Conservation (phyloP, 1,140 invertebrate genomes). For the Diplogasteroides magnus region DNA sequence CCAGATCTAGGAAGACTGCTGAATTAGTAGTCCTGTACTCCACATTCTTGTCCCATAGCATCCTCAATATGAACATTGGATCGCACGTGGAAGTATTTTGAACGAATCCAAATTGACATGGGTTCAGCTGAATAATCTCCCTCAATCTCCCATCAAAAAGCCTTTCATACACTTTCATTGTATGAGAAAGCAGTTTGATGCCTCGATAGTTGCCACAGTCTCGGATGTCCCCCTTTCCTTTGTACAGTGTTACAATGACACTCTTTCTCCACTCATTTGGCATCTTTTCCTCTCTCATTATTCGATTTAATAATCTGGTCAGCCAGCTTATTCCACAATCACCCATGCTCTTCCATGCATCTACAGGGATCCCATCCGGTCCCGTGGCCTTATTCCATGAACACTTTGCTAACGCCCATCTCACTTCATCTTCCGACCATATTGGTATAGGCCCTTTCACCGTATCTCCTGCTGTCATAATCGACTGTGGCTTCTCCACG, state of each 20-base stretch:
- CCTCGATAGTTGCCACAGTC: not conserved
- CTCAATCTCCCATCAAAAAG: not conserved
- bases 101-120: not conserved
- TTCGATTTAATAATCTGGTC: not conserved
- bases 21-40: not conserved
- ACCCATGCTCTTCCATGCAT: not conserved
- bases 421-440: not conserved
- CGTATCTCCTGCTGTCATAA: not conserved
- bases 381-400: not conserved
- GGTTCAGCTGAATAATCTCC: not conserved
- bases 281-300: not conserved
- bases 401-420: not conserved
- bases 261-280: not conserved
- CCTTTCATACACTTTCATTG: not conserved
- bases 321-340: not conserved
- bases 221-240: not conserved
- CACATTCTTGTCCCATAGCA: not conserved
- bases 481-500: not conserved
- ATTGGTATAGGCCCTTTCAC: not conserved
- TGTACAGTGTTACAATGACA: not conserved
- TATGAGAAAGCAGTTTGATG: not conserved
- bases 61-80: not conserved
- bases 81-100: not conserved
- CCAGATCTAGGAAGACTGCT: not conserved
- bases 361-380: not conserved